These are phyloP conservation scores for Gonatopus flavifemur DNA, from an alignment of 1,140 invertebrate species.

Conservation along the genomic window DNA sequence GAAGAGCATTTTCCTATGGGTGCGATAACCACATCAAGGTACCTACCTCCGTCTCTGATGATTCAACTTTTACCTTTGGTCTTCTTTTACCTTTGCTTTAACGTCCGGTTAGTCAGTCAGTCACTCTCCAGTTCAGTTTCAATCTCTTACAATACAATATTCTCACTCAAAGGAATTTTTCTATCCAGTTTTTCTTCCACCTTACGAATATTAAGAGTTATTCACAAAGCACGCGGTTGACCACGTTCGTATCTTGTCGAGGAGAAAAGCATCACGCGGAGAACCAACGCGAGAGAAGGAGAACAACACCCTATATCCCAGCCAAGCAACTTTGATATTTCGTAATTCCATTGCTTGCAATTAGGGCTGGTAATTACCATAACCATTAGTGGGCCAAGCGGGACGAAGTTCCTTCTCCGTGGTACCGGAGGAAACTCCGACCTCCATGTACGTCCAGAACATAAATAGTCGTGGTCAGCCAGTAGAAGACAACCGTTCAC, in stretches of 20 bases:
- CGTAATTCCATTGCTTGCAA: slow-evolving; percentile 58
- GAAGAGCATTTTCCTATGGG: slow-evolving; percentile 29
- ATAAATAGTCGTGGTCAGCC: slow-evolving; percentile 48
- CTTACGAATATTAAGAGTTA: too few relatives aligned
- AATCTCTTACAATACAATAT: too few relatives aligned
- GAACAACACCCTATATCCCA: background rate
- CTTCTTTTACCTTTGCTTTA: too few relatives aligned
- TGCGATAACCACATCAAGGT: slow-evolving; percentile 39
- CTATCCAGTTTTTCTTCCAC: too few relatives aligned
- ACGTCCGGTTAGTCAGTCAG: too few relatives aligned
- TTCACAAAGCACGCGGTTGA: too few relatives aligned
- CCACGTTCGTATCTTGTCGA: too few relatives aligned
- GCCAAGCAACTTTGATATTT: slow-evolving; percentile 53
- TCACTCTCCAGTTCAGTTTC: too few relatives aligned
- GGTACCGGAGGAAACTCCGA: slow-evolving; percentile 33
- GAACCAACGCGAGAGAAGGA: slow-evolving; percentile 14
- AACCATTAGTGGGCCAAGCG: slow-evolving; percentile 53
- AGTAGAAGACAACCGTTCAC: slow-evolving; percentile 23
- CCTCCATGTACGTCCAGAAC: slow-evolving; percentile 41
- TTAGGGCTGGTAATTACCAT: slow-evolving; percentile 57
- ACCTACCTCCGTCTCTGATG: slow-evolving; percentile 28
- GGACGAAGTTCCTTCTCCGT: slow-evolving; percentile 28
- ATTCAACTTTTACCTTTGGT: slow-evolving; percentile 38
- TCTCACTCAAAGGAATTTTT: too few relatives aligned
- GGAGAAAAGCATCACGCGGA: too few relatives aligned